phyloP scores from a whole-genome alignment of 2,888 invertebrate genomes.

The Pediacus dermestoides region DNA sequence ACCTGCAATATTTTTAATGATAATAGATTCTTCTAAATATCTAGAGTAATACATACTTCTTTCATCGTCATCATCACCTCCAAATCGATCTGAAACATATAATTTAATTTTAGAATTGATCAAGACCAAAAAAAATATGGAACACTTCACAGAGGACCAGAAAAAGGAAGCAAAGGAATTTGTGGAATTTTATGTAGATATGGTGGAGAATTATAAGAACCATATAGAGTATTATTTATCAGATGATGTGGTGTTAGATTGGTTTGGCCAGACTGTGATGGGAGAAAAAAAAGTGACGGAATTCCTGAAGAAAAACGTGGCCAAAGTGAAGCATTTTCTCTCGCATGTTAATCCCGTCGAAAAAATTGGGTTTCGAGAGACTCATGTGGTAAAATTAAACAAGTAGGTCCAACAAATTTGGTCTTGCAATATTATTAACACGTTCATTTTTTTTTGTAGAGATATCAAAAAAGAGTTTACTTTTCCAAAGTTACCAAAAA shows the following conservation, averaged over 20 bases:
- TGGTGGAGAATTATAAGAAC: conserved; percentile 43
- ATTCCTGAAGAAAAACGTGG: conserved; percentile 56
- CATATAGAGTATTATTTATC: conserved; percentile 41
- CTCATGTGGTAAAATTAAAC: conserved; percentile 38
- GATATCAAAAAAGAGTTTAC: too few relatives aligned
- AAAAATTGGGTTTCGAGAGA: conserved; percentile 43
- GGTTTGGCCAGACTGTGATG: conserved; percentile 63
- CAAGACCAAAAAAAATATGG: too few relatives aligned
- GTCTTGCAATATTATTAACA: background rate
- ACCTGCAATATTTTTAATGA: conserved; percentile 27
- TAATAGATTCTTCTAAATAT: conserved; percentile 4
- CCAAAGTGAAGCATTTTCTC: conserved; percentile 39
- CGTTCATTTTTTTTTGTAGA: background rate
- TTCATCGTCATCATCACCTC: conserved; percentile 31
- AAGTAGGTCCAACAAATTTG: conserved; percentile 27
- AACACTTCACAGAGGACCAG: conserved; percentile 32
- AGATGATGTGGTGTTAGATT: conserved; percentile 54
- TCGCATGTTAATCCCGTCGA: conserved; percentile 34
- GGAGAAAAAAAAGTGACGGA: conserved; percentile 57
- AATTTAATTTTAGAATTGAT: conserved; percentile 1
- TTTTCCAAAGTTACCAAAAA: conserved; percentile 31
- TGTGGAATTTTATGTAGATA: conserved; percentile 43
- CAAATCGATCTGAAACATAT: conserved; percentile 44
- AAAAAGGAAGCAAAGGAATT: conserved; percentile 38
- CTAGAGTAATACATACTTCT: conserved; percentile 42